Percentiles rank a stretch among this genome's conserved stretches.
Conservation (phyloP, 2,888 invertebrate species). For the Hofmannophila pseudospretella region DNA sequence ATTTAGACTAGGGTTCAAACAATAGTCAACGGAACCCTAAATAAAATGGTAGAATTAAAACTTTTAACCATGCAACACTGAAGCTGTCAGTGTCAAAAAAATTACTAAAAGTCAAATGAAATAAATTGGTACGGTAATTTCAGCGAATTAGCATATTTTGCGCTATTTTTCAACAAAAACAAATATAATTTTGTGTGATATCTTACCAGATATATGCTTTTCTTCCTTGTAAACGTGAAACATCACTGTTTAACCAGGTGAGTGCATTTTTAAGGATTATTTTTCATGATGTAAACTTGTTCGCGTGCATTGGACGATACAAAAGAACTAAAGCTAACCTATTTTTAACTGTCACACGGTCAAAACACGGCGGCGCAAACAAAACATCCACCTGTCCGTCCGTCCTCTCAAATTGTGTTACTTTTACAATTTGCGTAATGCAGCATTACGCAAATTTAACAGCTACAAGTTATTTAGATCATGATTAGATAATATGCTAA, state of each 20-base stretch:
- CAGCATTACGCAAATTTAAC: slow-evolving; percentile 3
- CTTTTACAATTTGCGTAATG: slow-evolving; percentile 21
- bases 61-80: slow-evolving; percentile 8
- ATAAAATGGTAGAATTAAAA: slow-evolving; percentile 9
- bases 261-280: slow-evolving; percentile 24
- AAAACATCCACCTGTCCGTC: slow-evolving; percentile 4
- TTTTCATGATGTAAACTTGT: slow-evolving; percentile 17
- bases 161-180: slow-evolving; percentile 9
- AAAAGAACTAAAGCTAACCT: slow-evolving; percentile 44
- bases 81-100: slow-evolving; percentile 6
- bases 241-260: slow-evolving; percentile 16
- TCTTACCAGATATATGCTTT: slow-evolving; percentile 16
- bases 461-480: too few species aligned
- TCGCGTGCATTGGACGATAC: slow-evolving; percentile 16
- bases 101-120: too few species aligned
- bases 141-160: slow-evolving; percentile 14
- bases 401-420: slow-evolving; percentile 16
- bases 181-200: slow-evolving; percentile 1
- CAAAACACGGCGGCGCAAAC: too few species aligned
- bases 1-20: too few species aligned
- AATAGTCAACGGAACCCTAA: neutral
- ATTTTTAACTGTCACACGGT: slow-evolving; percentile 52
- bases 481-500: slow-evolving; percentile 10
- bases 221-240: slow-evolving; percentile 18
- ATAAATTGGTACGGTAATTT: neutral